Evolutionary conservation across 2,888 invertebrate genomes (phyloP).

Genomic region (Eurytoma adleriae): DNA sequence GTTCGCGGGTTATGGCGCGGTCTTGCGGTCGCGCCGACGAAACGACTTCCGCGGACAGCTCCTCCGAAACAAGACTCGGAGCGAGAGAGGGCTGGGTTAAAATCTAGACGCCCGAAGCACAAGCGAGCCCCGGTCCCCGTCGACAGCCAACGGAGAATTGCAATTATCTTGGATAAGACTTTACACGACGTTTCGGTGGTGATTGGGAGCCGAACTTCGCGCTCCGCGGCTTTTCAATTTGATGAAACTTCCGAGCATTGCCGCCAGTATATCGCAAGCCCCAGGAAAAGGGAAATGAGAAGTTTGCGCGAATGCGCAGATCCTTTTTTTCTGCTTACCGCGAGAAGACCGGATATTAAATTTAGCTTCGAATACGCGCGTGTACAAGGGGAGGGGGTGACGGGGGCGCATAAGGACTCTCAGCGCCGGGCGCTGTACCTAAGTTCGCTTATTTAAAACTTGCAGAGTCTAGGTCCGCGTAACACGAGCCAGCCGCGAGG

Average conservation of each 20-base stretch:
- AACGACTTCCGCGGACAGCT: background rate
- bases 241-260: conserved; percentile 43
- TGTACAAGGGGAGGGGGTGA: background rate
- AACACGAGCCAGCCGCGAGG: background rate
- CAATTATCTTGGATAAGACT: conserved; percentile 59
- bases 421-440: background rate
- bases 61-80: background rate
- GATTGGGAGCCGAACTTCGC: conserved; percentile 48
- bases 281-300: conserved; percentile 32
- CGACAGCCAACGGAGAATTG: conserved; percentile 49
- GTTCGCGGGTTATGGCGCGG: conserved; percentile 33
- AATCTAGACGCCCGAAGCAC: background rate
- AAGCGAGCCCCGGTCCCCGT: background rate
- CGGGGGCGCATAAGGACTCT: background rate
- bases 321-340: background rate
- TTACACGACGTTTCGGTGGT: conserved; percentile 53
- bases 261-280: background rate
- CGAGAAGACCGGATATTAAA: conserved; percentile 37
- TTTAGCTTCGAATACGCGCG: conserved; percentile 34
- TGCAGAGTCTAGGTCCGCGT: background rate
- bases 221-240: conserved; percentile 57
- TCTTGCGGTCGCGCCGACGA: background rate
- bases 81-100: background rate
- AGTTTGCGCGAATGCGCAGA: conserved; percentile 6
- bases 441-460: conserved; percentile 49